Evolutionary conservation across 1,140 invertebrate species (phyloP).

Genomic region (Cherax destructor): DNA sequence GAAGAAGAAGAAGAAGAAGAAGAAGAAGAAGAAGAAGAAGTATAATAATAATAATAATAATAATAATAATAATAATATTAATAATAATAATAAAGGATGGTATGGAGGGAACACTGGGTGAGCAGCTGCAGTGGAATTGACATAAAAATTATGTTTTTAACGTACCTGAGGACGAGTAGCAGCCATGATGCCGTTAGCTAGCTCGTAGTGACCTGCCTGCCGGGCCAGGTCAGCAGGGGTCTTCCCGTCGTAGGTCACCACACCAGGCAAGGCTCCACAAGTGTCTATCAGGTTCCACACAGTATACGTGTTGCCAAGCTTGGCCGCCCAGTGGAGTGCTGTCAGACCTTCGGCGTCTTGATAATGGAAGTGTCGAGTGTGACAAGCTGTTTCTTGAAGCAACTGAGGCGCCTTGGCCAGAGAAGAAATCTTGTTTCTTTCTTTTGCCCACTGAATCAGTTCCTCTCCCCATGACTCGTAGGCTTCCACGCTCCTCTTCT

Average conservation of each 20-base stretch:
- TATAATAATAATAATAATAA: no score
- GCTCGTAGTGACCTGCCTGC: not conserved
- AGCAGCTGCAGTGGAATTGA: no score
- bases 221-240: conserved; percentile 32
- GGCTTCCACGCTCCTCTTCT: no score
- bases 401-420: not conserved
- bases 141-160: not conserved
- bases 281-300: not conserved
- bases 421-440: no score
- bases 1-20: no score
- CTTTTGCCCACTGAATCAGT: no score
- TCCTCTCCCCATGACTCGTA: no score
- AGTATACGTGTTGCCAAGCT: not conserved
- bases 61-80: no score
- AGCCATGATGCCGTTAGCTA: not conserved
- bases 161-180: not conserved
- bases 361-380: not conserved
- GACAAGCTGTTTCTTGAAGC: not conserved
- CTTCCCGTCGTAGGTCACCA: not conserved
- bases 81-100: no score
- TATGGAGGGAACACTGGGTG: no score
- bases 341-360: conserved; percentile 26
- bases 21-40: no score
- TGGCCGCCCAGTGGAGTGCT: conserved; percentile 22
- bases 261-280: not conserved